Evolutionary conservation across 2,113 vertebrate genomes (phyloP).

Genomic region (Ursus arctos): DNA sequence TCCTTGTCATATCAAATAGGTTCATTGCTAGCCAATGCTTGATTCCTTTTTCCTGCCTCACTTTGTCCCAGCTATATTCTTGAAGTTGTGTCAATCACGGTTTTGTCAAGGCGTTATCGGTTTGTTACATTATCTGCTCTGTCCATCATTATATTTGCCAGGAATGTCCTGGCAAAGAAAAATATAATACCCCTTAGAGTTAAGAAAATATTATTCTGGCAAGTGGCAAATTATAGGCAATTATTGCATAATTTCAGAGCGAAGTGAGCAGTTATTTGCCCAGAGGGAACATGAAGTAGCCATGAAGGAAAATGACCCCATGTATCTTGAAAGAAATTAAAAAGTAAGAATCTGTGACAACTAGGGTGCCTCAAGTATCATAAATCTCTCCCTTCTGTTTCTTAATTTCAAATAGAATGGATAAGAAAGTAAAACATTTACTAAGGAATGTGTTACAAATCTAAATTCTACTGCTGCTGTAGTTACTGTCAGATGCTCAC

Average conservation of each 20-base stretch:
- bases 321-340: slow-evolving; percentile 80
- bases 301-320: slow-evolving; percentile 81
- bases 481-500: slow-evolving; percentile 10
- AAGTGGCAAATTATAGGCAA: slow-evolving; percentile 75
- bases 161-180: slow-evolving; percentile 11
- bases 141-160: slow-evolving; percentile 16
- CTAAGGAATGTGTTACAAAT: slow-evolving; percentile 63
- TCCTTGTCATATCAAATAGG: not conserved
- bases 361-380: not conserved
- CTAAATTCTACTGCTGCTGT: slow-evolving; percentile 27
- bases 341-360: slow-evolving; percentile 72
- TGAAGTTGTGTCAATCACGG: slow-evolving; percentile 44
- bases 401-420: slow-evolving; percentile 52
- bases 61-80: not conserved
- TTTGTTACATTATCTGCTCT: not conserved
- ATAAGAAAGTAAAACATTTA: slow-evolving; percentile 44
- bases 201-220: slow-evolving; percentile 80
- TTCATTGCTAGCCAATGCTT: not conserved
- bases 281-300: slow-evolving; percentile 77
- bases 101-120: not conserved
- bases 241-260: slow-evolving; percentile 68
- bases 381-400: slow-evolving; percentile 65
- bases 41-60: not conserved
- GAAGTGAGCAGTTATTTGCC: slow-evolving; percentile 79
- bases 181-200: slow-evolving; percentile 60